phyloP scores from a whole-genome alignment of 2,113 vertebrate genomes.

The Panurus biarmicus region DNA sequence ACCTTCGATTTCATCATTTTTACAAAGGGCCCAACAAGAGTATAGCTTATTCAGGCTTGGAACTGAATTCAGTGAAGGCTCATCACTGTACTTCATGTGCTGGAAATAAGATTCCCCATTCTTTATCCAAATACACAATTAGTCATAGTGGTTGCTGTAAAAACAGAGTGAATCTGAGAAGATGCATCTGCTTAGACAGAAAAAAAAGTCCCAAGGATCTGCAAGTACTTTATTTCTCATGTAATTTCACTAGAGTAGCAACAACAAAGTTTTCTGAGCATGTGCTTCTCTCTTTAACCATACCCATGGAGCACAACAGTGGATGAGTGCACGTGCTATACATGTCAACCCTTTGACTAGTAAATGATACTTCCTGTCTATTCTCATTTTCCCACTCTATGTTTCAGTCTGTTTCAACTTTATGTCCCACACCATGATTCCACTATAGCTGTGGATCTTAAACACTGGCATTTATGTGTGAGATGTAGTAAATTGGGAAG shows the following conservation, averaged over 20 bases:
- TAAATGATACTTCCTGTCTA: neutral
- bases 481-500: slow-evolving; percentile 11
- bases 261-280: neutral
- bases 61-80: neutral
- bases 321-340: neutral
- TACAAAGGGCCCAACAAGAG: neutral
- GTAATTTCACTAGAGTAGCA: neutral
- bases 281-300: neutral
- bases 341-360: neutral
- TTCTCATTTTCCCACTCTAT: neutral
- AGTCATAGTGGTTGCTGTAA: slow-evolving; percentile 15
- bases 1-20: neutral
- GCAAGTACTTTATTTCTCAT: neutral
- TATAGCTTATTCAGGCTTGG: neutral
- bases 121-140: slow-evolving; percentile 29
- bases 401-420: neutral
- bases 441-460: neutral
- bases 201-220: neutral
- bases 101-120: neutral
- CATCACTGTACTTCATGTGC: neutral
- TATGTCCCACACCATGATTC: neutral
- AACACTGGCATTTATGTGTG: slow-evolving; percentile 28
- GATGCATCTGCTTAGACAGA: slow-evolving; percentile 21
- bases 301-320: neutral
- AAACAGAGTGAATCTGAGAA: slow-evolving; percentile 26